Conservation (phyloP, 2,113 vertebrate species). For the Pipra filicauda region DNA sequence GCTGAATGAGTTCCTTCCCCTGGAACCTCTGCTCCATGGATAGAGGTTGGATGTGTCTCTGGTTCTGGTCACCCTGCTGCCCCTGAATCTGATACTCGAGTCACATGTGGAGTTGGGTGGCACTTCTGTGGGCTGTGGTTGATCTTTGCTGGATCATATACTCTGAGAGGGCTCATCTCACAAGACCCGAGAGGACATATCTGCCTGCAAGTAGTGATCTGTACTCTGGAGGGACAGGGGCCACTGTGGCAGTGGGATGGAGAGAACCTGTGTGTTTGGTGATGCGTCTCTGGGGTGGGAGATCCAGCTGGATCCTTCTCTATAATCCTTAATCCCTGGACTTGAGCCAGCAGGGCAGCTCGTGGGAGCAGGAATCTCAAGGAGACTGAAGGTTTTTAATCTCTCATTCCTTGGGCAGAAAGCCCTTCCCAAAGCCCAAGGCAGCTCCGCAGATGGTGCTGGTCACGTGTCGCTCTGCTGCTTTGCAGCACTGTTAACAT, state of each 20-base stretch:
- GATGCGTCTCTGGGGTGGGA: background rate
- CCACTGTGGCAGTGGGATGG: rapidly evolving
- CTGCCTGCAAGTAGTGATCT: background rate
- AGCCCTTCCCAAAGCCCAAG: background rate
- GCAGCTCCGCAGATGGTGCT: background rate
- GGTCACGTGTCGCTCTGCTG: background rate
- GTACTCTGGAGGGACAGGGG: background rate
- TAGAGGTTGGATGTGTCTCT: background rate
- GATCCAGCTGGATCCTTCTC: background rate
- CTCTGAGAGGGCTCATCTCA: background rate
- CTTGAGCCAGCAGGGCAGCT: background rate
- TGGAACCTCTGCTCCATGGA: background rate
- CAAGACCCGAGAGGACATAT: background rate
- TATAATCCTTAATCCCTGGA: background rate
- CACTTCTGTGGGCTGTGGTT: background rate
- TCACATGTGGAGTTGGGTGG: background rate
- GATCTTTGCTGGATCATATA: background rate
- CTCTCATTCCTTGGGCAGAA: background rate
- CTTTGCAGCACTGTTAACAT: background rate
- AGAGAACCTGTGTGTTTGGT: background rate
- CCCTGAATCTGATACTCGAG: rapidly evolving
- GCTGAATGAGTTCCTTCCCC: background rate
- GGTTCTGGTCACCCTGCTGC: background rate
- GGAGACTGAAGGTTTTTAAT: background rate
- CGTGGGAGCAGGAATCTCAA: background rate